These are phyloP conservation scores for Turritopsis dohrnii DNA, from an alignment of 30 jellyfish, hydroid and myxozoan species.

Conservation along the genomic window DNA sequence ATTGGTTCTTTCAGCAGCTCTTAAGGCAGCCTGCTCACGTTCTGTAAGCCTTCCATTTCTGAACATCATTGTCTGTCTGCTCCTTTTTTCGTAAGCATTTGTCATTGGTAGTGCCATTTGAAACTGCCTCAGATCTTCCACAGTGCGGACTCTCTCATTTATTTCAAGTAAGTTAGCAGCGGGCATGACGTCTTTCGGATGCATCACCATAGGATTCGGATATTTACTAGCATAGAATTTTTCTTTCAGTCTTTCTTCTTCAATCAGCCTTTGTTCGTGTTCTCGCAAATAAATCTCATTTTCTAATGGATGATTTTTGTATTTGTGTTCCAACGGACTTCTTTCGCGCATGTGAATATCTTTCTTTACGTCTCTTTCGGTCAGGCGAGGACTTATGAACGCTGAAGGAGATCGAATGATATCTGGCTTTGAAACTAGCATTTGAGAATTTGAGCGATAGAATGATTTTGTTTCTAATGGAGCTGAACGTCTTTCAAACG, in stretches of 20 bases:
- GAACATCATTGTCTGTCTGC: background rate
- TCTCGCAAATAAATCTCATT: background rate
- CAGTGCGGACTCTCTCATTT: constrained; percentile 17
- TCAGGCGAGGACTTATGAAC: background rate
- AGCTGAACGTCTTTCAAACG: background rate
- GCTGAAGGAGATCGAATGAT: background rate
- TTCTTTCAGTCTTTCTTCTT: background rate
- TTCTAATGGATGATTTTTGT: background rate
- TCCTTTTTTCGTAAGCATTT: background rate
- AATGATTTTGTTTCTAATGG: background rate
- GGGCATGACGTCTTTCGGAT: background rate
- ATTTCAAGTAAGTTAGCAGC: background rate
- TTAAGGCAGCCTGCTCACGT: constrained; percentile 6
- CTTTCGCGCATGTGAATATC: background rate
- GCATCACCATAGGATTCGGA: background rate
- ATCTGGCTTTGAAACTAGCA: background rate
- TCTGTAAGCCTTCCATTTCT: constrained; percentile 15
- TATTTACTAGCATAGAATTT: background rate
- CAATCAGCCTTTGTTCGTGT: background rate
- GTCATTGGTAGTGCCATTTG: background rate
- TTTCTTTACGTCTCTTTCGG: background rate
- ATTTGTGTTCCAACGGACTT: background rate
- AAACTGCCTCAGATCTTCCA: constrained; percentile 13
- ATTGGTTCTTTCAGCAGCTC: constrained; percentile 15
- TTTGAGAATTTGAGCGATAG: background rate